Conservation (phyloP, 2,797 vertebrate species). For the Intellagama lesueurii region DNA sequence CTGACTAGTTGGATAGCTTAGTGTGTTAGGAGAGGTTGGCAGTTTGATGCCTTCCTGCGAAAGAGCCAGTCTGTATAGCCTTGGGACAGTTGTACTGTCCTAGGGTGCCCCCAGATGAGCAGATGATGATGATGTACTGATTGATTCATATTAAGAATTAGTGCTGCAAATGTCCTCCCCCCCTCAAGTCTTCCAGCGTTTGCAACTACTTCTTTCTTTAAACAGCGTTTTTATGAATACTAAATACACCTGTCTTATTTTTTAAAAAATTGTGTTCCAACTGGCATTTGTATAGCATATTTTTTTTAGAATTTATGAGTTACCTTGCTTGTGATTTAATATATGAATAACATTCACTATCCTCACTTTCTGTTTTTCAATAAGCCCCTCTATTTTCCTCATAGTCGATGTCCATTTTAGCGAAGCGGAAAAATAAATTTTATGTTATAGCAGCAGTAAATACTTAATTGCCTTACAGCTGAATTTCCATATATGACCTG, state of each 20-base stretch:
- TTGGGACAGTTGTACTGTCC: too few species aligned
- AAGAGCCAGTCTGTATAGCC: too few species aligned
- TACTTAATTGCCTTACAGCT: slow-evolving; percentile 44
- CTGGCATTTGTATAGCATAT: slow-evolving; percentile 20
- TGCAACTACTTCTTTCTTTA: not conserved
- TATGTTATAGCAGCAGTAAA: slow-evolving; percentile 27
- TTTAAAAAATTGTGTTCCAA: slow-evolving; percentile 13
- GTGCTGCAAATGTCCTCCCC: not conserved
- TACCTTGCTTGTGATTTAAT: slow-evolving; percentile 19
- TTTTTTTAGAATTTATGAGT: not conserved
- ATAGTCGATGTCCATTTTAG: slow-evolving; percentile 38
- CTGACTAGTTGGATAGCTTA: too few species aligned
- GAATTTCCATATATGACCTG: too few species aligned
- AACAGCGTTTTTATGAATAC: not conserved
- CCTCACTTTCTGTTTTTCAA: slow-evolving; percentile 1
- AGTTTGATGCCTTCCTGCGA: too few species aligned
- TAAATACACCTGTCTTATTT: not conserved
- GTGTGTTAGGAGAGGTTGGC: too few species aligned
- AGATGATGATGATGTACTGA: not conserved
- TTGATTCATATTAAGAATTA: not conserved
- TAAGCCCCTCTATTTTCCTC: slow-evolving; percentile 2
- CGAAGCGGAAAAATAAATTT: slow-evolving; percentile 48
- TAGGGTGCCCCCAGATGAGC: too few species aligned
- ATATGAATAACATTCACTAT: slow-evolving; percentile 31
- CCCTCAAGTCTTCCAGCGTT: not conserved